Evolutionary conservation across 2,113 vertebrate species (phyloP).

Genomic region (Perca schrenkii): DNA sequence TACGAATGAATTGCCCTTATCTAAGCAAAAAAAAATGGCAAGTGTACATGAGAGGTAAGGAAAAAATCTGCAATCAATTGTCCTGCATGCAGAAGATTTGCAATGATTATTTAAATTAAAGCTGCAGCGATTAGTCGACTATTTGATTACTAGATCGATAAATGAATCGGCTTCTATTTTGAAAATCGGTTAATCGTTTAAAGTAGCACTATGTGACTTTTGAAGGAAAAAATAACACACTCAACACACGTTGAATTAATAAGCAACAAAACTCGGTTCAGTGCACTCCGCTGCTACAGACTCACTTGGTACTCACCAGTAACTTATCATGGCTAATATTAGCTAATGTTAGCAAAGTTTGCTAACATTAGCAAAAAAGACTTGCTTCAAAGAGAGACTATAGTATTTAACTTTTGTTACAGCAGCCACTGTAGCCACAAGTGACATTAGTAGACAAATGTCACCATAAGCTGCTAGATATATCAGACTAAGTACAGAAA

Average conservation of each 20-base stretch:
- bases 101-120: neutral
- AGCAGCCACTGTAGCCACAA: neutral
- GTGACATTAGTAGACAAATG: too few species aligned
- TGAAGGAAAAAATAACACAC: neutral
- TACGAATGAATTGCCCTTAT: slow-evolving; percentile 52
- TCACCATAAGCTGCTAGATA: too few species aligned
- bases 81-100: neutral
- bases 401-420: too few species aligned
- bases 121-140: neutral
- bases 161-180: neutral
- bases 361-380: neutral
- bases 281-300: neutral
- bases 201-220: too few species aligned
- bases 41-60: slow-evolving; percentile 6
- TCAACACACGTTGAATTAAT: too few species aligned
- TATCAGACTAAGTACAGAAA: too few species aligned
- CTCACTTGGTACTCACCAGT: too few species aligned
- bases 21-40: slow-evolving; percentile 26
- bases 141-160: neutral
- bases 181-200: neutral
- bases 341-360: neutral
- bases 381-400: neutral
- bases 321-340: neutral
- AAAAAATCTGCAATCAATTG: neutral
- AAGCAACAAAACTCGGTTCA: neutral